Evolutionary conservation across 2,113 vertebrate species (phyloP).

Genomic region (Callionymus lyra): DNA sequence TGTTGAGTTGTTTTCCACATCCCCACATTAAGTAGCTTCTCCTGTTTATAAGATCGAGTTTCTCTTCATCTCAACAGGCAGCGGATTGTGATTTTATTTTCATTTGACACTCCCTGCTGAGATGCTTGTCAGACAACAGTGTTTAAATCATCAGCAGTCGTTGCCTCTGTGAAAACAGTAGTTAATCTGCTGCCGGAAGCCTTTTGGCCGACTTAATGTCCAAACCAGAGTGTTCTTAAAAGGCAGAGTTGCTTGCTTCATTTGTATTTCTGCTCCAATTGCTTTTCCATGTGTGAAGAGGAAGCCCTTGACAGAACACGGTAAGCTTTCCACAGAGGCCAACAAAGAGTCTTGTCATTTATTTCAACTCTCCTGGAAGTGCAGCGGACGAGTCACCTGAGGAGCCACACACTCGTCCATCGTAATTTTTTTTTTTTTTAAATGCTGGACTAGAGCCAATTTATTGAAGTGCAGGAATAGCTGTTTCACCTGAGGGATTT

Average conservation of each 20-base stretch:
- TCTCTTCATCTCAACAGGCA: conserved; percentile 37
- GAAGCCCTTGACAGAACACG: conserved; percentile 30
- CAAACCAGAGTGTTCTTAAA: conserved; percentile 60
- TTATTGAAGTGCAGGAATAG: not conserved
- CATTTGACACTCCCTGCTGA: conserved; percentile 22
- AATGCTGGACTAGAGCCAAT: conserved; percentile 15
- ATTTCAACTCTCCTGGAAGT: conserved; percentile 13
- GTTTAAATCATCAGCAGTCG: conserved; percentile 49
- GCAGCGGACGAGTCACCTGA: conserved; percentile 8
- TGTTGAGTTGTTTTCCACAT: not conserved
- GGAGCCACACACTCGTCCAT: conserved; percentile 9
- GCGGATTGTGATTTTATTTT: conserved; percentile 40
- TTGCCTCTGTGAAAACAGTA: conserved; percentile 55
- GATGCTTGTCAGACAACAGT: conserved; percentile 36
- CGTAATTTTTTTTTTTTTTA: too few relatives aligned
- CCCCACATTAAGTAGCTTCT: conserved; percentile 3
- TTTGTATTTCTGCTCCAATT: conserved; percentile 48
- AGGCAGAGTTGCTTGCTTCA: conserved; percentile 47
- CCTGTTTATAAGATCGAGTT: conserved; percentile 18
- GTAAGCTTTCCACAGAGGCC: conserved; percentile 25
- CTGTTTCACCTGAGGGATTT: conserved; percentile 22
- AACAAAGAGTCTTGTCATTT: conserved; percentile 23
- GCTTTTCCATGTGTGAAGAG: conserved; percentile 56
- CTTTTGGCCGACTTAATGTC: conserved; percentile 42
- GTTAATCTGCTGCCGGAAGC: conserved; percentile 56